Evolutionary conservation across 1,140 invertebrate genomes (phyloP), one percentile per base, ranked within the genome.

Genomic region (Homarus americanus): DNA sequence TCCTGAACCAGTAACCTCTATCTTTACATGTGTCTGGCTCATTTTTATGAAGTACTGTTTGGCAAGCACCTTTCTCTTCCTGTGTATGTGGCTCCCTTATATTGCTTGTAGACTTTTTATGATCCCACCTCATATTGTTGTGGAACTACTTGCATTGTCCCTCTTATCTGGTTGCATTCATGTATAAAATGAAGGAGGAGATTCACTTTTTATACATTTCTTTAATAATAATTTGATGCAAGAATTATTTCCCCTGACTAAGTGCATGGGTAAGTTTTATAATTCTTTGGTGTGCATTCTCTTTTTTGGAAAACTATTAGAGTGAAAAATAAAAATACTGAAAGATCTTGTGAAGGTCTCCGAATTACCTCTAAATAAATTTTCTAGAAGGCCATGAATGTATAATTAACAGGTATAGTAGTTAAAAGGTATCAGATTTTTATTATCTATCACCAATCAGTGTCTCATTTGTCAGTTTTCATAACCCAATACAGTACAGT

Each of bases 1-100:
- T 38, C 10, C 20, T 7, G 63, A 69, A 69, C 28, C 63, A 32
- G 17, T 69, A 9, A 79, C 20, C 44, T 41, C 38, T 20, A 44
- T 79, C n/a, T 79, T 79, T 79, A 49, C 17, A 32, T 44, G 76
- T 79, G 76, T 32, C 49, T 79, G 76, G 76, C 76, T 24, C 76
- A 79, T 79, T 79, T 79, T 41, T n/a, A n/a, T n/a, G n/a, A 49
- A 44, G 38, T 49, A 38, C 49, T 28, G 20, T 79, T 38, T 79
- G 44, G 76, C 40, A 36, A 79, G 76, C 76, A 44, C 76, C 36
- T 49, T 75, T 75, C 40, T 49, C 40, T 49, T 44, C 76, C n/a
- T 79, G 36, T 17, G 24, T 34, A 79, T 49, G 49, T 28, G n/a
- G n/a, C 36, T 49, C n/a, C 24, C 28, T 32, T 69, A 32, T 69